A percentile compares a stretch with the other conserved stretches of the same genome.
These are phyloP conservation scores for Nothobranchius kuhntae DNA, from an alignment of 2,113 vertebrate species.

Conservation along the genomic window DNA sequence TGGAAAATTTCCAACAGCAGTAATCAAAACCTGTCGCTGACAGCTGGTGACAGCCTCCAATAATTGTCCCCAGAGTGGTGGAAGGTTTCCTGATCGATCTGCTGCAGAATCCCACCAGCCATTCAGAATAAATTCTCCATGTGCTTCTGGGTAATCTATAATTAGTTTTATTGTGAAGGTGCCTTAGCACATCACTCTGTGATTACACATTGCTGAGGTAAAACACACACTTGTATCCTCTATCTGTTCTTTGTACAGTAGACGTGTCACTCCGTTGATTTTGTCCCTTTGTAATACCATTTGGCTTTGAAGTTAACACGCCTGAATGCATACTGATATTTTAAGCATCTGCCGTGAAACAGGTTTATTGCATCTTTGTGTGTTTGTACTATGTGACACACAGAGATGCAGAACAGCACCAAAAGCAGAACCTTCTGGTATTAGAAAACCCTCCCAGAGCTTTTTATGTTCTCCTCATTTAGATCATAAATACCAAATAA, in stretches of 20 bases:
- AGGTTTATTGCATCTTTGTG: neutral
- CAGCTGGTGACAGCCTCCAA: neutral
- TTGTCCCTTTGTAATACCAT: too few relatives aligned
- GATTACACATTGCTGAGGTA: neutral
- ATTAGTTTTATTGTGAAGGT: neutral
- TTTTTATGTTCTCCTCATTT: neutral
- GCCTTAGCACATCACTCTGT: neutral
- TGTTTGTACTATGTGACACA: neutral
- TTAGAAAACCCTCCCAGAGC: constrained; percentile 10
- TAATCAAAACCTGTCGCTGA: neutral
- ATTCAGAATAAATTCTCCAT: neutral
- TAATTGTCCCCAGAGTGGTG: neutral
- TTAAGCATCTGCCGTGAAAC: neutral
- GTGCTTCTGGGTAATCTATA: neutral
- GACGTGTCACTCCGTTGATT: too few relatives aligned
- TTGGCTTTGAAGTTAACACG: neutral
- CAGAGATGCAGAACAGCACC: neutral
- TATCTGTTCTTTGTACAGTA: too few relatives aligned
- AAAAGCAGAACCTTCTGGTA: constrained; percentile 4
- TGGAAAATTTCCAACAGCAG: constrained; percentile 1
- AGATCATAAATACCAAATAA: constrained; percentile 23
- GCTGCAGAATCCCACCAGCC: neutral
- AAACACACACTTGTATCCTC: neutral
- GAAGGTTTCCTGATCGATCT: neutral
- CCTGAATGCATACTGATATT: neutral